Conservation (phyloP, 2,888 invertebrate genomes). For the Scelioninae gen. 2 region DNA sequence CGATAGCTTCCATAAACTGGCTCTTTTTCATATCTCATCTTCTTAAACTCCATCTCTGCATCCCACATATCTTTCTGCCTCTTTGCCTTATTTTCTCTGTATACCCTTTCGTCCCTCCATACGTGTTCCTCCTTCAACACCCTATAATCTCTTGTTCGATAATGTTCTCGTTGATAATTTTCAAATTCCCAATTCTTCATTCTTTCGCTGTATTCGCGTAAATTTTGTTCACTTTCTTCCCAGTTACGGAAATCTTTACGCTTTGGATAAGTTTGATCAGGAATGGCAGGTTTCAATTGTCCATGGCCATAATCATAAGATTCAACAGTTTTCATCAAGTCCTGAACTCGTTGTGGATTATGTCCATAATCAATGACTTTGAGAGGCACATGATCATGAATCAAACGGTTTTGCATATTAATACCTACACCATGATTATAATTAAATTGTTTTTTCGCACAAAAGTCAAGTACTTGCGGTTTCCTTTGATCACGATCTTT, state of each 20-base stretch:
- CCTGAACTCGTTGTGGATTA: conserved; percentile 64
- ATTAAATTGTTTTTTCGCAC: conserved; percentile 71
- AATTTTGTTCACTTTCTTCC: conserved; percentile 72
- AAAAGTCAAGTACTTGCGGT: conserved; percentile 66
- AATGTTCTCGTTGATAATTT: conserved; percentile 65
- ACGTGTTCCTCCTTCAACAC: conserved; percentile 40
- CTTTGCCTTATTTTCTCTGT: conserved; percentile 25
- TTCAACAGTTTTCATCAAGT: conserved; percentile 67
- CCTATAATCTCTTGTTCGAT: conserved; percentile 24
- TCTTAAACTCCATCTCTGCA: conserved; percentile 51
- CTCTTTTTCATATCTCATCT: conserved; percentile 54
- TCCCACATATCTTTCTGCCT: conserved; percentile 56
- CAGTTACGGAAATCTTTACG: conserved; percentile 70
- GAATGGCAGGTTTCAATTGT: conserved; percentile 67
- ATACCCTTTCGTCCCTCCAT: conserved; percentile 60
- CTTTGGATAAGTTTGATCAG: conserved; percentile 65
- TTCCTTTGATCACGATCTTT: conserved; percentile 30
- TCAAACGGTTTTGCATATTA: conserved; percentile 58
- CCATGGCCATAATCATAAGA: conserved; percentile 73
- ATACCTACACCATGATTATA: conserved; percentile 71
- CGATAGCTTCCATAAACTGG: conserved; percentile 3
- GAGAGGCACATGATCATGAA: conserved; percentile 65
- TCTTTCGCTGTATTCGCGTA: conserved; percentile 70
- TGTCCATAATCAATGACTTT: conserved; percentile 73
- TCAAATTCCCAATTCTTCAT: conserved; percentile 64